Evolutionary conservation across 2,113 vertebrate genomes (phyloP).

Genomic region (Cephalopterus ornatus): DNA sequence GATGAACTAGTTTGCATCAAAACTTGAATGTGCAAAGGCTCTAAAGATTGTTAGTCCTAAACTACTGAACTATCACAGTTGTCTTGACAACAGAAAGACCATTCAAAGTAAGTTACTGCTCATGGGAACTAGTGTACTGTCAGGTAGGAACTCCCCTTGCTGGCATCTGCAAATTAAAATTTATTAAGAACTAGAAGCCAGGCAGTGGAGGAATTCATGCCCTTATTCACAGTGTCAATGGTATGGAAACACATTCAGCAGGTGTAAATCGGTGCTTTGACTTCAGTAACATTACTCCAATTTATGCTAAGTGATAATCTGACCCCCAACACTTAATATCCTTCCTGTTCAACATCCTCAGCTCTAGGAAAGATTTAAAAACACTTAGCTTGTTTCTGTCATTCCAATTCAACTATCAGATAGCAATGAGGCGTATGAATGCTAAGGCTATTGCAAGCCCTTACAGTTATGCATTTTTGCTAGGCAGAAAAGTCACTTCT

Average conservation of each 20-base stretch:
- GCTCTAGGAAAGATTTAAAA: conserved; percentile 3
- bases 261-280: not conserved
- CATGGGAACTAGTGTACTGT: not conserved
- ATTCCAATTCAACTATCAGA: not conserved
- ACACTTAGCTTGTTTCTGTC: conserved; percentile 1
- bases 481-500: not conserved
- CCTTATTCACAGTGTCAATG: not conserved
- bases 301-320: not conserved
- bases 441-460: not conserved
- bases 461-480: not conserved
- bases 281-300: not conserved
- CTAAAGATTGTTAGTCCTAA: not conserved
- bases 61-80: not conserved
- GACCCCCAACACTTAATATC: not conserved
- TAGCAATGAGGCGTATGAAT: not conserved
- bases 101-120: not conserved
- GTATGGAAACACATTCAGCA: not conserved
- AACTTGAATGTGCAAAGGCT: not conserved
- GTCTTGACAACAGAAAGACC: not conserved
- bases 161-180: not conserved
- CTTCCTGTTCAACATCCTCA: conserved; percentile 13
- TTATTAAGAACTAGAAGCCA: not conserved
- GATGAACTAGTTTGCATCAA: not conserved
- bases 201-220: not conserved
- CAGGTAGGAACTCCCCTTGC: not conserved